phyloP scores from a whole-genome alignment of 2,888 invertebrate genomes.

The Halictus ligatus region DNA sequence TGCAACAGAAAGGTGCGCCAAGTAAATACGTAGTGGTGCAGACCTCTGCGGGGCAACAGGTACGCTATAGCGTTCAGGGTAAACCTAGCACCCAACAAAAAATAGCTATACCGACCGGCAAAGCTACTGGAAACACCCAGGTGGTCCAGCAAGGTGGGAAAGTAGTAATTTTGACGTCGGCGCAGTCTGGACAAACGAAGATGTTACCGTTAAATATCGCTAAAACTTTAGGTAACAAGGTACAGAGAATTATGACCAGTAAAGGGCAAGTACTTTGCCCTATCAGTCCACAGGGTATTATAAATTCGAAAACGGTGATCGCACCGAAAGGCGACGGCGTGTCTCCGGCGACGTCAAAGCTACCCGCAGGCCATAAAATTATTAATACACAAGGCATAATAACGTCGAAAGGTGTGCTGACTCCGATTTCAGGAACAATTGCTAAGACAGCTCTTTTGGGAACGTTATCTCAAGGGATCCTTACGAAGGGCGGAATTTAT shows the following conservation, averaged over 20 bases:
- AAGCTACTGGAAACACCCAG: constrained; percentile 76
- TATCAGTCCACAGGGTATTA: constrained; percentile 70
- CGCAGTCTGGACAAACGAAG: constrained; percentile 78
- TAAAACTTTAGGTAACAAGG: constrained; percentile 85
- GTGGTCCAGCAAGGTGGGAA: constrained; percentile 81
- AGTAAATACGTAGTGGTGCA: constrained; percentile 83
- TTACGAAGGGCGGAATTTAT: constrained; percentile 76
- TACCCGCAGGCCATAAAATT: constrained; percentile 83
- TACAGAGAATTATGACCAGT: constrained; percentile 86
- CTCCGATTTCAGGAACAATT: constrained; percentile 82
- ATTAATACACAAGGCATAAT: constrained; percentile 80
- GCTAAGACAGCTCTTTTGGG: constrained; percentile 73
- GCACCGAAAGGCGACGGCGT: constrained; percentile 81
- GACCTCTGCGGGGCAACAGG: constrained; percentile 77
- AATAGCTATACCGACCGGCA: constrained; percentile 75
- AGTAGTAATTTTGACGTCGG: constrained; percentile 81
- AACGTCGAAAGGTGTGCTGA: constrained; percentile 81
- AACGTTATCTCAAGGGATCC: constrained; percentile 73
- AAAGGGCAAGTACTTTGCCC: constrained; percentile 85
- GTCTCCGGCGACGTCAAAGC: constrained; percentile 80
- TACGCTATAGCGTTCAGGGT: constrained; percentile 79
- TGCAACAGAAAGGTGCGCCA: constrained; percentile 75
- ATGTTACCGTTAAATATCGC: constrained; percentile 77
- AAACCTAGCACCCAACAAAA: constrained; percentile 76
- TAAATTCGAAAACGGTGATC: constrained; percentile 73